Percentiles rank a stretch among this genome's conserved stretches.
phyloP scores from a whole-genome alignment of 2,113 vertebrate genomes.

The Cephalopterus ornatus region DNA sequence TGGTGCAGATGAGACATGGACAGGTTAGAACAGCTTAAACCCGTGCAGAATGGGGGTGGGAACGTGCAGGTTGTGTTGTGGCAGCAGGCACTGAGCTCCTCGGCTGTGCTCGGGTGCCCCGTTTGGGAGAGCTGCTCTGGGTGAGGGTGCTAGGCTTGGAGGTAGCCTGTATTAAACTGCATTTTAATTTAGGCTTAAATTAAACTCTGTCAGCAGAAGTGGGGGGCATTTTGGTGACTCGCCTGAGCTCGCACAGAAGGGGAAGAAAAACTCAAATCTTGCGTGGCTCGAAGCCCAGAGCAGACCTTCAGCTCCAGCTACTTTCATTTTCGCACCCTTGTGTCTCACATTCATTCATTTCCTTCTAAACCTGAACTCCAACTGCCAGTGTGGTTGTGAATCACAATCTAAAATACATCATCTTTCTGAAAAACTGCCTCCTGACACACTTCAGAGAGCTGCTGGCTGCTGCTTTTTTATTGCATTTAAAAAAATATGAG shows the following conservation, averaged over 20 bases:
- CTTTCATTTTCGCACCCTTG: conserved; percentile 3
- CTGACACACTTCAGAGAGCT: background rate
- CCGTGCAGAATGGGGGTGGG: background rate
- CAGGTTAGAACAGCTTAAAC: background rate
- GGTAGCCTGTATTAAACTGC: background rate
- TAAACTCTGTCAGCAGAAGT: background rate
- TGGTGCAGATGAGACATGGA: rapidly evolving
- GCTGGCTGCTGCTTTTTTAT: background rate
- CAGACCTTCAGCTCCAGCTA: background rate
- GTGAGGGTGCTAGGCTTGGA: background rate
- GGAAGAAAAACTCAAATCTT: background rate
- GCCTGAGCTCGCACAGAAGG: background rate
- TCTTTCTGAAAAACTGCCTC: background rate
- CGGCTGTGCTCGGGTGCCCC: background rate
- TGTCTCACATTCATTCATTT: conserved; percentile 40
- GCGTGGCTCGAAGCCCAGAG: background rate
- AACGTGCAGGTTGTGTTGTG: background rate
- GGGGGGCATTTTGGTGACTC: background rate
- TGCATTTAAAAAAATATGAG: background rate
- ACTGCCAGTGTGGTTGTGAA: background rate
- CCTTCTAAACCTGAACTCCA: conserved; percentile 19
- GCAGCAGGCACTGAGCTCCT: background rate
- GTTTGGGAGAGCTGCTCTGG: background rate
- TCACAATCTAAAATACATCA: background rate
- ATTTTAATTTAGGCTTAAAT: background rate